Evolutionary conservation across 1,140 invertebrate genomes (phyloP).

Genomic region (Drosophila aff.): DNA sequence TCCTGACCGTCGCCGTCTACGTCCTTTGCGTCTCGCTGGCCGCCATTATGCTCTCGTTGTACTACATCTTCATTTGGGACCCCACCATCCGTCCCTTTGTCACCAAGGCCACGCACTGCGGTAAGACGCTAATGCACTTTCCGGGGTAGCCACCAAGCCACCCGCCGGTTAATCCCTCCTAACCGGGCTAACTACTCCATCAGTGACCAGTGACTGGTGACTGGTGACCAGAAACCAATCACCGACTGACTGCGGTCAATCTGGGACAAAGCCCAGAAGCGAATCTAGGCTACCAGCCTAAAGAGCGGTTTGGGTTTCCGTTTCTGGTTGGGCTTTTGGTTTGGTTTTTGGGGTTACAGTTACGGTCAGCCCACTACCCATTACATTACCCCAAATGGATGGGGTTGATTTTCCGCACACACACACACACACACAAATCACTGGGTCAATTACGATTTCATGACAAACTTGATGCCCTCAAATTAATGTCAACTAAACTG

Average conservation of each 20-base stretch:
- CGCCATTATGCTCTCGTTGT: conserved; percentile 96
- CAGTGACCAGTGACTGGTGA: background rate
- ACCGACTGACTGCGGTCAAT: conserved; percentile 49
- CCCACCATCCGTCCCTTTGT: conserved; percentile 86
- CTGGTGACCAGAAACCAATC: conserved; percentile 28
- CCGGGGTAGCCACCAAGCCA: too few relatives aligned
- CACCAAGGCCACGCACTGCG: conserved; percentile 82
- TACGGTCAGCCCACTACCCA: conserved; percentile 2
- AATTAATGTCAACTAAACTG: background rate
- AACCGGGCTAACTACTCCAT: conserved; percentile 4
- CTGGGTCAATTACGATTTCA: background rate
- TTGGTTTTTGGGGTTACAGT: background rate
- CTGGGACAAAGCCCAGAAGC: conserved; percentile 46
- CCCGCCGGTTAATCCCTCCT: conserved; percentile 2
- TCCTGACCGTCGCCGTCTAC: conserved; percentile 97
- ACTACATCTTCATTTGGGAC: conserved; percentile 98
- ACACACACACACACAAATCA: too few relatives aligned
- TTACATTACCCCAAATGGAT: conserved; percentile 7
- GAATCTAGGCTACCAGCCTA: conserved; percentile 56
- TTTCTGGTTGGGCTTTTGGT: conserved; percentile 1
- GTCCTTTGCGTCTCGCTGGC: conserved; percentile 97
- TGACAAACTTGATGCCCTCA: background rate
- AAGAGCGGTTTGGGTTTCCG: conserved; percentile 10
- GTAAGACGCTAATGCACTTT: conserved; percentile 53
- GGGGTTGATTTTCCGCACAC: conserved; percentile 16